phyloP scores from a whole-genome alignment of 2,888 invertebrate species.

The Cephus rjabovi region DNA sequence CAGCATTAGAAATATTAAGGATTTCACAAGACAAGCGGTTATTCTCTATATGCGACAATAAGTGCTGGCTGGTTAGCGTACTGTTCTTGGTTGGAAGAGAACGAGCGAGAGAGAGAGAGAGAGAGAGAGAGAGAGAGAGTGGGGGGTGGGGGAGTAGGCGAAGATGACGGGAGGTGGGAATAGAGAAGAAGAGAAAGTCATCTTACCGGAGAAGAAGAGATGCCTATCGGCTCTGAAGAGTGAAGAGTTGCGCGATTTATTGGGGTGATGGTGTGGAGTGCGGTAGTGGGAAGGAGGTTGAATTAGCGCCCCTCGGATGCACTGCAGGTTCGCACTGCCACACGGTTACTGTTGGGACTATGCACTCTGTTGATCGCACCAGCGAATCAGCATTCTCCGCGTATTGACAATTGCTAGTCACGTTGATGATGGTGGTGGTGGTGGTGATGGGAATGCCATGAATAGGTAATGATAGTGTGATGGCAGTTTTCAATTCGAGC shows the following conservation, averaged over 20 bases:
- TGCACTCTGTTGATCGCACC: constrained; percentile 58
- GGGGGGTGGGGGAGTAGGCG: background rate
- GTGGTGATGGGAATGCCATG: constrained; percentile 5
- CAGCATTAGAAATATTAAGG: too few species aligned
- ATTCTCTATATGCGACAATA: too few species aligned
- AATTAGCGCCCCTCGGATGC: constrained; percentile 66
- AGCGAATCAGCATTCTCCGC: constrained; percentile 28
- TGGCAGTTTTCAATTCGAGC: constrained; percentile 51
- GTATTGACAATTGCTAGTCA: constrained; percentile 43
- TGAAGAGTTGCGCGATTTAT: constrained; percentile 60
- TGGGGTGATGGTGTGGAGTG: constrained; percentile 63
- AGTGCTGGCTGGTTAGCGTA: too few species aligned
- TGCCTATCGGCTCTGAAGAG: constrained; percentile 59
- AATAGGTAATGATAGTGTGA: constrained; percentile 22
- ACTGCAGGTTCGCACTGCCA: constrained; percentile 65
- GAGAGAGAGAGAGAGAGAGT: constrained; percentile 5
- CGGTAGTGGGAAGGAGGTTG: constrained; percentile 65
- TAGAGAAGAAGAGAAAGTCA: constrained; percentile 34
- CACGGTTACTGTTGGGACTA: constrained; percentile 66
- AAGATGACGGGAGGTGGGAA: constrained; percentile 12
- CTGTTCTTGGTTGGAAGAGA: constrained; percentile 24
- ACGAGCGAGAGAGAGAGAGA: constrained; percentile 29
- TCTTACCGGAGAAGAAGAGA: constrained; percentile 56
- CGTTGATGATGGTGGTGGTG: constrained; percentile 40
- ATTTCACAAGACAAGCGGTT: too few species aligned